Evolutionary conservation across 2,113 vertebrate species (phyloP).

Genomic region (Columba livia): DNA sequence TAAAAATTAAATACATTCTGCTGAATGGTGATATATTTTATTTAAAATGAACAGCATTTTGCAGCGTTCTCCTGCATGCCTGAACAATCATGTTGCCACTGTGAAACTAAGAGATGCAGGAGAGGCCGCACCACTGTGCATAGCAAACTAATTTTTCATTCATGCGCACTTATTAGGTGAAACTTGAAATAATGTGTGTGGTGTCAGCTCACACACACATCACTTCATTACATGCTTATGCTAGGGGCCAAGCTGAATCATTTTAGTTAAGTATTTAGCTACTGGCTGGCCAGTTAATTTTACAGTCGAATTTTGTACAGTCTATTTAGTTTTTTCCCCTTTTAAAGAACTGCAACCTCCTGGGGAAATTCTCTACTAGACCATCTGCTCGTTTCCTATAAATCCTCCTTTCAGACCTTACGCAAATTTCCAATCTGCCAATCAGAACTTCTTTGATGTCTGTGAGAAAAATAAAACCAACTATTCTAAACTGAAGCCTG

Average conservation of each 20-base stretch:
- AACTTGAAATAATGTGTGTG: neutral
- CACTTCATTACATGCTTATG: neutral
- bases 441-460: slow-evolving; percentile 38
- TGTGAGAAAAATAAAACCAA: neutral
- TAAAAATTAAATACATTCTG: neutral
- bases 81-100: neutral
- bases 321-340: slow-evolving; percentile 52
- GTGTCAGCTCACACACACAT: neutral
- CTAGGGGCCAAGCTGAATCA: slow-evolving; percentile 3
- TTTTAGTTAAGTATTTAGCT: slow-evolving; percentile 23
- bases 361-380: slow-evolving; percentile 54
- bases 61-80: neutral
- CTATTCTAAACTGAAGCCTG: neutral
- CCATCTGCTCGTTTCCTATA: slow-evolving; percentile 53
- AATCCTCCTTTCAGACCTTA: slow-evolving; percentile 49
- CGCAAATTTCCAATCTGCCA: slow-evolving; percentile 21
- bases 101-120: neutral
- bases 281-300: slow-evolving; percentile 46
- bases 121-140: neutral
- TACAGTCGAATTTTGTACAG: slow-evolving; percentile 51
- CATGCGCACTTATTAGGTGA: neutral
- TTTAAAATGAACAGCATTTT: neutral
- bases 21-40: neutral
- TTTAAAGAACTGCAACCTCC: slow-evolving; percentile 55
- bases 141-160: neutral